Conservation (phyloP, 2,888 invertebrate genomes). For the Pherbina coryleti region DNA sequence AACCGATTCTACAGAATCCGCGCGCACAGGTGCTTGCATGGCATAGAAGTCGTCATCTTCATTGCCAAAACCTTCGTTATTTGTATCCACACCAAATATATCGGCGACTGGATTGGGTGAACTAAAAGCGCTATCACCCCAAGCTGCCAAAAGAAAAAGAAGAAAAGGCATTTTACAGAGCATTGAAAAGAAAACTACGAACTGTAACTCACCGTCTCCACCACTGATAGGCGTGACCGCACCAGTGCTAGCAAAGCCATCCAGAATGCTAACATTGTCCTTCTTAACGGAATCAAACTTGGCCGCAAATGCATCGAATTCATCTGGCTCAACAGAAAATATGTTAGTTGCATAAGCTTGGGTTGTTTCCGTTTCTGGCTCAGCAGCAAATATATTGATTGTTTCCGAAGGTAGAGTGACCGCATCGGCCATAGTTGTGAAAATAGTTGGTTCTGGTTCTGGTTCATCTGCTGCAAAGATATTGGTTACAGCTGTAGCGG, state of each 20-base stretch:
- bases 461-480: conserved; percentile 58
- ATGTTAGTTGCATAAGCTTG: conserved; percentile 56
- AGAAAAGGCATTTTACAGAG: not conserved
- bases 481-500: conserved; percentile 55
- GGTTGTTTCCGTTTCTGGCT: conserved; percentile 61
- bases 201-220: conserved; percentile 63
- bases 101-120: conserved; percentile 57
- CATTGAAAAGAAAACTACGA: not conserved
- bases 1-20: conserved; percentile 80
- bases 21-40: conserved; percentile 78
- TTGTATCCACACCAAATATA: conserved; percentile 62
- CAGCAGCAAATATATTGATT: conserved; percentile 55
- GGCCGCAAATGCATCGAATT: conserved; percentile 90
- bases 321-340: conserved; percentile 72
- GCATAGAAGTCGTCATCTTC: conserved; percentile 83
- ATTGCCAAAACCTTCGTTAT: conserved; percentile 75
- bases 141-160: conserved; percentile 57
- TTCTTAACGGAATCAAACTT: conserved; percentile 81
- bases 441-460: conserved; percentile 48
- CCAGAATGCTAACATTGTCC: conserved; percentile 65
- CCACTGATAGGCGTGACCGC: conserved; percentile 61
- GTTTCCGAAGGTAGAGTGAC: conserved; percentile 48
- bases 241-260: conserved; percentile 64
- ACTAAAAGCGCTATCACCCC: conserved; percentile 68
- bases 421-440: conserved; percentile 46